Conservation (phyloP, 2,113 vertebrate genomes). For the Butorides virescens region DNA sequence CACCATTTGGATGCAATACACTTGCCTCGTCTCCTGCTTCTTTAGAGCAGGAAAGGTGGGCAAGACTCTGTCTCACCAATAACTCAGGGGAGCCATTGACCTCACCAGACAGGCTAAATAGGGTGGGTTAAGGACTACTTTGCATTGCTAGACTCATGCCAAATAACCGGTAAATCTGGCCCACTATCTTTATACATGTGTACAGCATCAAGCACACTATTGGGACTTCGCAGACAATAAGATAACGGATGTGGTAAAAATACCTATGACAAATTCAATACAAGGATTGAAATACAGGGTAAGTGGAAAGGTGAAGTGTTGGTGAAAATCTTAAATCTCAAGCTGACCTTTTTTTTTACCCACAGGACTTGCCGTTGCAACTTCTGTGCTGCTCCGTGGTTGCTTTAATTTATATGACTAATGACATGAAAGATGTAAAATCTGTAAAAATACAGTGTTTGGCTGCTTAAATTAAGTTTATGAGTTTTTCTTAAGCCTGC, state of each 20-base stretch:
- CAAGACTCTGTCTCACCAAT: neutral
- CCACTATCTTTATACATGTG: neutral
- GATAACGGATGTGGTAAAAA: conserved; percentile 16
- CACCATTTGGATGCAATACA: neutral
- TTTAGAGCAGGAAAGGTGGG: neutral
- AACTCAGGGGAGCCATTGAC: neutral
- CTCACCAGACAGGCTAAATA: neutral
- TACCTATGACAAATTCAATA: conserved; percentile 46
- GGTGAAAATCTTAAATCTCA: conserved; percentile 66
- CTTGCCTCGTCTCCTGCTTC: neutral
- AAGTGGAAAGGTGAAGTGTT: conserved; percentile 59
- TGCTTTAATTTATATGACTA: conserved; percentile 81
- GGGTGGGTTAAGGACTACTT: neutral
- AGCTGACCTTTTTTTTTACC: conserved; percentile 45
- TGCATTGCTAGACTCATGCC: neutral
- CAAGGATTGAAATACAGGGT: conserved; percentile 30
- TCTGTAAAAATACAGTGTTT: conserved; percentile 80
- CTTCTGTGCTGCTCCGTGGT: conserved; percentile 55
- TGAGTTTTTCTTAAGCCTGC: conserved; percentile 84
- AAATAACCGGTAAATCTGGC: neutral
- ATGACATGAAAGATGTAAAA: conserved; percentile 80
- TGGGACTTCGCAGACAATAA: conserved; percentile 9
- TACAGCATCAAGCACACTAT: neutral
- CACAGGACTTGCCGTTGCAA: conserved; percentile 47
- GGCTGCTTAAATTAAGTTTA: conserved; percentile 85